Percentiles rank a stretch among this genome's conserved stretches.
Evolutionary conservation across 2,888 invertebrate species (phyloP).

Genomic region (Phyllotreta cruciferae): DNA sequence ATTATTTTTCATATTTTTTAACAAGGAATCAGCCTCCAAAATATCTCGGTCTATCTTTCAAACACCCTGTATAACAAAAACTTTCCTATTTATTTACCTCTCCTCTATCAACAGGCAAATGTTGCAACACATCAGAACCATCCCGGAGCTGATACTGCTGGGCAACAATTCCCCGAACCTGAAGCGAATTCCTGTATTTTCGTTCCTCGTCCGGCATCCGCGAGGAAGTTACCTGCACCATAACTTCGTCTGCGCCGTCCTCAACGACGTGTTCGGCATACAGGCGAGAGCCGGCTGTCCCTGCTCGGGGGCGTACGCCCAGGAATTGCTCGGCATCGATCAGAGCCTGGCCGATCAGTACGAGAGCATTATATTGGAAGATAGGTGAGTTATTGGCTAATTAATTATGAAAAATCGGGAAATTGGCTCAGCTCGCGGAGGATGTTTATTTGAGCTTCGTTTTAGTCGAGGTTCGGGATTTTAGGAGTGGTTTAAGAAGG

Average conservation of each 20-base stretch:
- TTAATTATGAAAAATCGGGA: not conserved
- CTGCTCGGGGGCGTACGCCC: conserved; percentile 85
- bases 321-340: conserved; percentile 84
- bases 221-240: conserved; percentile 86
- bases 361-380: conserved; percentile 72
- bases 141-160: conserved; percentile 79
- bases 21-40: no score
- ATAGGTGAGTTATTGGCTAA: conserved; percentile 59
- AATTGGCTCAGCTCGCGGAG: no score
- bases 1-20: no score
- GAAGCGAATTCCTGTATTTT: conserved; percentile 81
- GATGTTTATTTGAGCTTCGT: not conserved
- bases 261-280: conserved; percentile 92
- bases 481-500: no score
- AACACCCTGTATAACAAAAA: no score
- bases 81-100: conserved; percentile 19
- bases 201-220: conserved; percentile 83
- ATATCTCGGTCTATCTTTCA: no score
- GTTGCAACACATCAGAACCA: conserved; percentile 77
- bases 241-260: conserved; percentile 83
- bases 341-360: conserved; percentile 77
- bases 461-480: not conserved
- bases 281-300: conserved; percentile 82
- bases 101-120: conserved; percentile 71
- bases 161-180: conserved; percentile 73